Base-by-base conservation (phyloP, 2,113 vertebrate genomes). In the Oryzias celebensis region DNA sequence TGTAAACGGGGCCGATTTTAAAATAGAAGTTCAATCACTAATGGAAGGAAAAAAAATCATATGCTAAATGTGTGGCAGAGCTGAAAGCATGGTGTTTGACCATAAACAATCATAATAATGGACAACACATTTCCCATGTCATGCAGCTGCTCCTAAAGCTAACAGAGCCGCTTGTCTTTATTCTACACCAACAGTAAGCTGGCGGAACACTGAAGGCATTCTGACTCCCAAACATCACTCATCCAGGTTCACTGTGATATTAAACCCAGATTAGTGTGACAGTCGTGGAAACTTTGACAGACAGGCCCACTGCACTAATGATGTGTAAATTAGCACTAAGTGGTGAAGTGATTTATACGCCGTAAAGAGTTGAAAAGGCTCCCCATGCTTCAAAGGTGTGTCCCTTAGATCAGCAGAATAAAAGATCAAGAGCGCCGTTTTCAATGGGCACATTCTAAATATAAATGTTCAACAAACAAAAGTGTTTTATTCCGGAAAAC, bases 321-420 rank as follows among this genome's bases (percentile, higher is more conserved):
- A 72, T 71, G 75, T 68, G 51, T 53, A 62, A 61, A 72, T 79
- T 75, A 55, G 51, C 60, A 55, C 66, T 71, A 13, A 71, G 62
- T 50, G 43, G 58, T 56, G n/a, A 66, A 73, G 77, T 77, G 57
- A 73, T 81, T 77, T 68, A 71, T 77, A 71, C 77, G 65, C 72
- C 58, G 51, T 51, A 65, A 74, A 49, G 60, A 62, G 76, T 54
- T 54, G 46, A 66, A 71, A 36, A 76, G 59, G 52, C 43, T 80
- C 69, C 65, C 73, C 75, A 70, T 54, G 60, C 67, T 68, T 52
- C 17, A 51, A 56, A 63, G 73, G 54, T 42, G 52, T 45, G 52
- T 65, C 64, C 72, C 61, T 58, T 47, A 60, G 68, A 62, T 77
- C 74, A 71, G 64, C 65, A 68, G 63, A 73, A 82, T 66, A 72